A percentile compares a stretch with the other conserved stretches of the same genome.
These are phyloP conservation scores for Lepeophtheirus salmonis DNA, from an alignment of 1,140 invertebrate species.

Conservation along the genomic window DNA sequence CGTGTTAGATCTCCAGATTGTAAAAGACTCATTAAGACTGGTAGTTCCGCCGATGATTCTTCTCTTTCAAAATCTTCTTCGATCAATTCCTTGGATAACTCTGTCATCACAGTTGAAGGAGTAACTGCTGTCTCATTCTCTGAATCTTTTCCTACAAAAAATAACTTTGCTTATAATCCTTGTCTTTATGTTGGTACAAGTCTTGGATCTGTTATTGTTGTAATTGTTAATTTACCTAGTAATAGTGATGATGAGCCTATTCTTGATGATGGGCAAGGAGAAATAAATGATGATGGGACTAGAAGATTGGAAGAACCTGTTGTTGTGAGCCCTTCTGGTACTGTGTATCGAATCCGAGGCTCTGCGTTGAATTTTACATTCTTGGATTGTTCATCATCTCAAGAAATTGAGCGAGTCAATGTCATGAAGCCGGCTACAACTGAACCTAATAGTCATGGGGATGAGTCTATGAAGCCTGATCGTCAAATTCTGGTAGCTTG, in stretches of 20 bases:
- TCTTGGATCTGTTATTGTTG: constrained; percentile 16
- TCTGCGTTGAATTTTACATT: constrained; percentile 81
- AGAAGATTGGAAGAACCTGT: constrained; percentile 2
- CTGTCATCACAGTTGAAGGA: constrained; percentile 40
- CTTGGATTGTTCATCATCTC: constrained; percentile 67
- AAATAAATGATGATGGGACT: not conserved
- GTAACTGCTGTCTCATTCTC: constrained; percentile 88
- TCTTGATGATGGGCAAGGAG: too few relatives aligned
- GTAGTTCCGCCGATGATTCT: constrained; percentile 7
- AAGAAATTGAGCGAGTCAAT: constrained; percentile 48
- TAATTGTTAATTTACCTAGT: constrained; percentile 15
- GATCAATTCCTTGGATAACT: constrained; percentile 11
- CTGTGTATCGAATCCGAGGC: constrained; percentile 83
- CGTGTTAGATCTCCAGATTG: constrained; percentile 8
- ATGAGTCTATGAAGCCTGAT: not conserved
- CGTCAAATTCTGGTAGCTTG: constrained; percentile 59
- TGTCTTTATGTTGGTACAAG: constrained; percentile 18
- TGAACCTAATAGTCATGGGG: constrained; percentile 25
- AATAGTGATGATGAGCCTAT: not conserved
- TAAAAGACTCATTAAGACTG: constrained; percentile 4
- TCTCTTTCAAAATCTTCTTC: constrained; percentile 7
- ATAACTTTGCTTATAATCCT: constrained; percentile 25
- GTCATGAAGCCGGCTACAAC: constrained; percentile 5
- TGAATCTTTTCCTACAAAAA: constrained; percentile 83
- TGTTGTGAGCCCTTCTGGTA: constrained; percentile 34